A percentile compares a stretch with the other conserved stretches of the same genome.
Evolutionary conservation across 2,888 invertebrate genomes (phyloP).

Genomic region (Lycia hirtaria): DNA sequence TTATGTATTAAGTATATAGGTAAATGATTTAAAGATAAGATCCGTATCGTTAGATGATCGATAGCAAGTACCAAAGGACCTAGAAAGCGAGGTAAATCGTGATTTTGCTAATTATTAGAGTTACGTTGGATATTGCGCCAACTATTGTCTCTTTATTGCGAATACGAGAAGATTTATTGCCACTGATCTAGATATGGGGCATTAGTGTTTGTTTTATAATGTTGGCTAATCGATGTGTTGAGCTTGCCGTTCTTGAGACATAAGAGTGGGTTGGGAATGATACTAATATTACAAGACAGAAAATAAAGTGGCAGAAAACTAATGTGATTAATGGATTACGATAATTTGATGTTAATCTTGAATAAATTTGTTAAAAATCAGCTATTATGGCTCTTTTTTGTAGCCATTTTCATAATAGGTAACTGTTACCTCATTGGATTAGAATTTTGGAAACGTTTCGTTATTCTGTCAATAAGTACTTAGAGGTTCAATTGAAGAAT

Average conservation of each 20-base stretch:
- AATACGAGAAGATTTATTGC: constrained; percentile 71
- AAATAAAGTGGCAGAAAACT: neutral
- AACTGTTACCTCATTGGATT: too few relatives aligned
- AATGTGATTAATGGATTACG: neutral
- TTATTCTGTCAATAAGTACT: too few relatives aligned
- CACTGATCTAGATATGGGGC: constrained; percentile 58
- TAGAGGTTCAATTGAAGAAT: too few relatives aligned
- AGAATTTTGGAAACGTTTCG: too few relatives aligned
- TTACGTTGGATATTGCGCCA: constrained; percentile 75
- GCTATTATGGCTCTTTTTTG: too few relatives aligned
- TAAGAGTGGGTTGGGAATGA: constrained; percentile 1
- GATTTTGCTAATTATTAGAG: constrained; percentile 73
- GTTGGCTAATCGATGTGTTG: constrained; percentile 26
- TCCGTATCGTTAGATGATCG: constrained; percentile 73
- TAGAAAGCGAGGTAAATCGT: constrained; percentile 79
- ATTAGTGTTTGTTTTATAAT: constrained; percentile 30
- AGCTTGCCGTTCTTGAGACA: constrained; percentile 3
- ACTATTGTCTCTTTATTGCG: constrained; percentile 73
- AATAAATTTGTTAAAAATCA: too few relatives aligned
- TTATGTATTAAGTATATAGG: constrained; percentile 58
- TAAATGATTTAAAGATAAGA: constrained; percentile 63
- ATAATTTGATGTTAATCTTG: neutral
- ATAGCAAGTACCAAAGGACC: constrained; percentile 71
- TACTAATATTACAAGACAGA: neutral
- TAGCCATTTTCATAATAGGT: too few relatives aligned